Conservation (phyloP, 2,113 vertebrate genomes). For the Triplophysa rosa region DNA sequence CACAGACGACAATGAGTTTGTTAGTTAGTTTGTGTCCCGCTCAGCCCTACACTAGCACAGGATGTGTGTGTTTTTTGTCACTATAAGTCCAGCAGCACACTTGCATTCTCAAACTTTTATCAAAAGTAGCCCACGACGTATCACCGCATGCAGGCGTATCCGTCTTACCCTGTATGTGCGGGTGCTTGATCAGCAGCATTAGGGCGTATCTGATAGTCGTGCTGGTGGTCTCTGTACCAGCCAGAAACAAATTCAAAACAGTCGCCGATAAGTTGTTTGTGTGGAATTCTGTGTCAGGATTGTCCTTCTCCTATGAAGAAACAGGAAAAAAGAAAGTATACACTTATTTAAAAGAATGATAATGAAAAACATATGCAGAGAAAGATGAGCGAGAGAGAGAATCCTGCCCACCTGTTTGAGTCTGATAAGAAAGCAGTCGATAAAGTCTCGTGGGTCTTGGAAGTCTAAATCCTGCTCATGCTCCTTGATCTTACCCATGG, state of each 20-base stretch:
- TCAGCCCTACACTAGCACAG: no score
- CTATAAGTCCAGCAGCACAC: no score
- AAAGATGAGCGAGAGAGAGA: not conserved
- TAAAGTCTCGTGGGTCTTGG: slow-evolving; percentile 72
- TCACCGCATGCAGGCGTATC: not conserved
- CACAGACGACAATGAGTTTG: no score
- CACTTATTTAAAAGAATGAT: no score
- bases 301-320: slow-evolving; percentile 68
- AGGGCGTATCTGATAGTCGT: slow-evolving; percentile 73
- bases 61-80: no score
- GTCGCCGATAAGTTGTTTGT: slow-evolving; percentile 70
- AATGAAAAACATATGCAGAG: no score
- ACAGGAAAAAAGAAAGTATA: not conserved
- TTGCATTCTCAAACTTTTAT: no score
- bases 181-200: slow-evolving; percentile 73
- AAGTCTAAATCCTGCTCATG: slow-evolving; percentile 71
- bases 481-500: slow-evolving; percentile 65
- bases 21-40: no score
- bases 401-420: slow-evolving; percentile 70
- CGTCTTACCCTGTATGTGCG: slow-evolving; percentile 69
- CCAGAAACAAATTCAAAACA: slow-evolving; percentile 72
- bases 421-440: slow-evolving; percentile 79
- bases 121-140: no score
- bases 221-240: slow-evolving; percentile 78
- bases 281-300: slow-evolving; percentile 69